Evolutionary conservation across 2,113 vertebrate genomes (phyloP).

Genomic region (Bos javanicus): DNA sequence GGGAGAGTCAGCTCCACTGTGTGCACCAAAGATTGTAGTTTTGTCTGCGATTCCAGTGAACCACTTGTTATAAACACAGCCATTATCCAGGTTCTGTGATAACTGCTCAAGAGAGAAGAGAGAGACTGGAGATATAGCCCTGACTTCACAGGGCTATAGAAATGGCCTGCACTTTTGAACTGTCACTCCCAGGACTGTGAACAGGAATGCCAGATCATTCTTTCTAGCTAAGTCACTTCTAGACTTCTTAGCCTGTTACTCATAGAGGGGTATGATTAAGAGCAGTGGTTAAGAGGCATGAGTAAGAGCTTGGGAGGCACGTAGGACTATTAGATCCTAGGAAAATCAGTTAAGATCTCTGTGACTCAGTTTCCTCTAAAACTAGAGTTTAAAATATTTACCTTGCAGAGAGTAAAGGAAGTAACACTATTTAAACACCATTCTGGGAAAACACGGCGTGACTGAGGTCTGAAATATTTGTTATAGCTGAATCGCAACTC

Average conservation of each 20-base stretch:
- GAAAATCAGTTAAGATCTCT: background rate
- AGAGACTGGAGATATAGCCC: background rate
- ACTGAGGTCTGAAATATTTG: background rate
- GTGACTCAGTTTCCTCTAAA: background rate
- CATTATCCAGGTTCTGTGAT: background rate
- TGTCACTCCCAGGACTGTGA: background rate
- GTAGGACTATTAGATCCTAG: background rate
- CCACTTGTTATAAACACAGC: background rate
- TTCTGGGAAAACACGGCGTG: background rate
- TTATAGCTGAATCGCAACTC: background rate
- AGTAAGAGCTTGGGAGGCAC: background rate
- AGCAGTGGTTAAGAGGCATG: background rate
- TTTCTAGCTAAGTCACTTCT: background rate
- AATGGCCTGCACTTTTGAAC: background rate
- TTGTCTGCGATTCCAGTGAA: background rate
- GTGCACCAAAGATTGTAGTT: background rate
- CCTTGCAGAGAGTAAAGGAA: background rate
- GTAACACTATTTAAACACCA: background rate
- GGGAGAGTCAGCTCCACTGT: background rate
- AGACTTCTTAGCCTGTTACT: background rate
- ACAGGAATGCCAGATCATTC: background rate
- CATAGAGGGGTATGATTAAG: background rate
- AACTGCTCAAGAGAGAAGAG: background rate
- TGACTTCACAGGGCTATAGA: background rate
- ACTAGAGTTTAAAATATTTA: background rate